Evolutionary conservation across 2,797 vertebrate genomes (phyloP).

Genomic region (Phoebastria nigripes): DNA sequence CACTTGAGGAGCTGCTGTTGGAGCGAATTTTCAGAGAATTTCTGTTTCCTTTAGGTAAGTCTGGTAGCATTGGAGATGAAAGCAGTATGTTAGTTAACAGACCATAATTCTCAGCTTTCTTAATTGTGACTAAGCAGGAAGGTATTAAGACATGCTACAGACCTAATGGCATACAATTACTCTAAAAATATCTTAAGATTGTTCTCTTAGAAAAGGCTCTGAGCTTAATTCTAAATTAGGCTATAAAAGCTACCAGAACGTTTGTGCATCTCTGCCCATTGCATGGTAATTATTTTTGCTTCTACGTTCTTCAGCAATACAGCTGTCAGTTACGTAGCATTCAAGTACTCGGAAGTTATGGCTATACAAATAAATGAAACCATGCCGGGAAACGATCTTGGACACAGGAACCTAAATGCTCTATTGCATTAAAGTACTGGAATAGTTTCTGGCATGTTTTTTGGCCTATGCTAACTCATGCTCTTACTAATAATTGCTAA

Average conservation of each 20-base stretch:
- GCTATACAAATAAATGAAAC: not conserved
- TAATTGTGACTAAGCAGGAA: conserved; percentile 42
- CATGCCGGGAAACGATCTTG: not conserved
- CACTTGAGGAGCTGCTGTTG: not conserved
- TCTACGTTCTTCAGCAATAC: not conserved
- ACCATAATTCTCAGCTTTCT: not conserved
- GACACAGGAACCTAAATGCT: not conserved
- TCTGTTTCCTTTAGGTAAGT: not conserved
- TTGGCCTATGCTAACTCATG: not conserved
- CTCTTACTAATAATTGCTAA: not conserved
- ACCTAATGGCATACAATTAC: conserved; percentile 11
- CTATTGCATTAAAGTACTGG: not conserved
- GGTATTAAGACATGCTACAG: not conserved
- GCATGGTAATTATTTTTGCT: not conserved
- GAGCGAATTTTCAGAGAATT: not conserved
- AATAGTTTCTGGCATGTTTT: not conserved
- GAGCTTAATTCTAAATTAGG: conserved; percentile 51
- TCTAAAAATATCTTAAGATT: conserved; percentile 49
- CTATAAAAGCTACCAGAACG: not conserved
- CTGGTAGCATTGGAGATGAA: not conserved
- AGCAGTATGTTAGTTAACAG: not conserved
- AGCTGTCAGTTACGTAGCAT: not conserved
- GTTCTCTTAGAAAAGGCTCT: conserved; percentile 3
- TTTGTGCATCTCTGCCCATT: not conserved
- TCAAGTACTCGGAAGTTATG: not conserved